Evolutionary conservation across 1,140 invertebrate species (phyloP).

Genomic region (Drosophila pectinifera): DNA sequence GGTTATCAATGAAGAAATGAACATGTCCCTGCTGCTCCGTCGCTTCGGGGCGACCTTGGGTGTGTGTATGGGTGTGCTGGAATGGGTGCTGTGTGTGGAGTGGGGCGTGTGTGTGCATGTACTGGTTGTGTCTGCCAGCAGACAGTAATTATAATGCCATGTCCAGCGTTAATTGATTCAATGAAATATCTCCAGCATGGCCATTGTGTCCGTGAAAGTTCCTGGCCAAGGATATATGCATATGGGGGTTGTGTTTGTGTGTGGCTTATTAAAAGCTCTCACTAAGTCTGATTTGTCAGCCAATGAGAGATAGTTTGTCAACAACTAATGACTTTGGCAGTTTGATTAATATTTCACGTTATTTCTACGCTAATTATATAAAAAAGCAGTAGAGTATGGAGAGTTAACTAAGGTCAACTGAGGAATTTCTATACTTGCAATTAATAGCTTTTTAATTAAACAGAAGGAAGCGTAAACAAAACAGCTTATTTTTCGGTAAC

Average conservation of each 20-base stretch:
- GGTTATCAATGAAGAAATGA: conserved; percentile 46
- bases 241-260: conserved; percentile 2
- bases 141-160: conserved; percentile 84
- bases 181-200: conserved; percentile 65
- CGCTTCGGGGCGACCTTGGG: conserved; percentile 72
- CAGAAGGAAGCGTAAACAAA: no score
- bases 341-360: not conserved
- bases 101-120: not conserved
- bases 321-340: not conserved
- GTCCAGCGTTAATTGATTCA: conserved; percentile 83
- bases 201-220: conserved; percentile 26
- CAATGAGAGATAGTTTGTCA: not conserved
- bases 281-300: conserved; percentile 8
- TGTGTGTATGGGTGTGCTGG: conserved; percentile 20
- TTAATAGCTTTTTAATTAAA: no score
- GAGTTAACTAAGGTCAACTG: no score
- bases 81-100: conserved; percentile 13
- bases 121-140: conserved; percentile 40
- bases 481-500: no score
- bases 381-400: no score
- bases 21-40: conserved; percentile 59
- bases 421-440: no score
- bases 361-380: no score
- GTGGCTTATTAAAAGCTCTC: conserved; percentile 31
- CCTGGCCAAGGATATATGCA: conserved; percentile 17